Conservation (phyloP, 1,140 invertebrate species). For the Chymomyza costata region DNA sequence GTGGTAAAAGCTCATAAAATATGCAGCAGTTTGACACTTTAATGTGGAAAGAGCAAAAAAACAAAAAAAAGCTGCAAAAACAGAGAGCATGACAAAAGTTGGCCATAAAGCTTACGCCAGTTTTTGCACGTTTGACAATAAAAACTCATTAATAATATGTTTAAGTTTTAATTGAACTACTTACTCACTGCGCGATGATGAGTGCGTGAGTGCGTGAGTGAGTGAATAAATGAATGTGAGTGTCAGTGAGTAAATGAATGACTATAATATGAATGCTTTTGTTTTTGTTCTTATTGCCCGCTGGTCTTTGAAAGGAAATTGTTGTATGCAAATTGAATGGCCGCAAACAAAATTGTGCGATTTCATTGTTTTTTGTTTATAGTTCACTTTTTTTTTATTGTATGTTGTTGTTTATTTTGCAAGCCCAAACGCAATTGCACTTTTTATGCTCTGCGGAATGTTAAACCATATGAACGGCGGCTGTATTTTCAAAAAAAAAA, state of each 20-base stretch:
- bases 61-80: constrained; percentile 5
- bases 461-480: too few species aligned
- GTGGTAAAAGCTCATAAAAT: constrained; percentile 48
- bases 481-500: constrained; percentile 45
- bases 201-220: constrained; percentile 2
- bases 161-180: constrained; percentile 72
- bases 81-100: constrained; percentile 9
- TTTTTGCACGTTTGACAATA: constrained; percentile 62
- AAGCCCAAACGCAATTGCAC: too few species aligned
- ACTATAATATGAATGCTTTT: too few species aligned
- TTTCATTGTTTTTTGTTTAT: constrained; percentile 10
- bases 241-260: too few species aligned
- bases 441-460: constrained; percentile 10
- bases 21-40: constrained; percentile 36
- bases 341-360: constrained; percentile 39
- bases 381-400: constrained; percentile 59
- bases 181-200: constrained; percentile 50
- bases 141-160: constrained; percentile 73
- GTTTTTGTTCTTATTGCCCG: constrained; percentile 24
- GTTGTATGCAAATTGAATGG: constrained; percentile 41
- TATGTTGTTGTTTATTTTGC: constrained; percentile 30
- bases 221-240: too few species aligned
- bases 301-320: constrained; percentile 41
- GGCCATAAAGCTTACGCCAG: constrained; percentile 39
- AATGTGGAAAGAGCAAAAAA: constrained; percentile 20